Evolutionary conservation across 2,888 invertebrate species (phyloP).

Genomic region (Phortica magna): DNA sequence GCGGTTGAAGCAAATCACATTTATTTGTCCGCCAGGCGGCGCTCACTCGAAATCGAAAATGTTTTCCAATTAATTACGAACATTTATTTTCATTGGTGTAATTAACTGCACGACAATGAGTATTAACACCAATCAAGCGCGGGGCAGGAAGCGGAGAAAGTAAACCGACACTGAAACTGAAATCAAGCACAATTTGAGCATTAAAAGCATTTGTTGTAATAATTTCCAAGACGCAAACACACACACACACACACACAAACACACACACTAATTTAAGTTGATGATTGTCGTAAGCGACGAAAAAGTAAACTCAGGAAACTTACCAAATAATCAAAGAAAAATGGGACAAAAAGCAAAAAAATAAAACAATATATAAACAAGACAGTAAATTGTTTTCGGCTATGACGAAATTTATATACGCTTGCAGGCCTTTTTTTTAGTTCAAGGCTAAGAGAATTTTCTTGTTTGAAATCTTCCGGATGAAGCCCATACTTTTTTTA

Average conservation of each 20-base stretch:
- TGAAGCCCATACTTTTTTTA: too few species aligned
- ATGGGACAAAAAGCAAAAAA: slow-evolving; percentile 38
- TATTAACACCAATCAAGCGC: neutral
- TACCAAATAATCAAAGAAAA: slow-evolving; percentile 39
- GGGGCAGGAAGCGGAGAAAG: neutral
- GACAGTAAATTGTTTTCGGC: neutral
- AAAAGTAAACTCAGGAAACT: slow-evolving; percentile 4
- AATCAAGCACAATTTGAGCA: slow-evolving; percentile 44
- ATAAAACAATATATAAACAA: slow-evolving; percentile 26
- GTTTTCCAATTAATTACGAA: slow-evolving; percentile 21
- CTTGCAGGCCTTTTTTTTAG: too few species aligned
- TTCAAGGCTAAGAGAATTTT: too few species aligned
- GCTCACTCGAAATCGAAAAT: neutral
- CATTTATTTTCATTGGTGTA: slow-evolving; percentile 21
- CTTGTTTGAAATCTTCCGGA: too few species aligned
- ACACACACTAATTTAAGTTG: slow-evolving; percentile 38
- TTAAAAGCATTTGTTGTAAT: slow-evolving; percentile 62
- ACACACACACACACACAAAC: slow-evolving; percentile 57
- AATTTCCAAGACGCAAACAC: slow-evolving; percentile 57
- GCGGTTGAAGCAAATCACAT: neutral
- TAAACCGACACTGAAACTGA: slow-evolving; percentile 1
- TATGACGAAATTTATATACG: too few species aligned
- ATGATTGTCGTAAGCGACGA: slow-evolving; percentile 29
- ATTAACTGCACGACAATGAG: neutral
- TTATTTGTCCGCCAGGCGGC: neutral